Conservation (phyloP, 2,797 vertebrate genomes). For the Phrynocephalus vlangalii region DNA sequence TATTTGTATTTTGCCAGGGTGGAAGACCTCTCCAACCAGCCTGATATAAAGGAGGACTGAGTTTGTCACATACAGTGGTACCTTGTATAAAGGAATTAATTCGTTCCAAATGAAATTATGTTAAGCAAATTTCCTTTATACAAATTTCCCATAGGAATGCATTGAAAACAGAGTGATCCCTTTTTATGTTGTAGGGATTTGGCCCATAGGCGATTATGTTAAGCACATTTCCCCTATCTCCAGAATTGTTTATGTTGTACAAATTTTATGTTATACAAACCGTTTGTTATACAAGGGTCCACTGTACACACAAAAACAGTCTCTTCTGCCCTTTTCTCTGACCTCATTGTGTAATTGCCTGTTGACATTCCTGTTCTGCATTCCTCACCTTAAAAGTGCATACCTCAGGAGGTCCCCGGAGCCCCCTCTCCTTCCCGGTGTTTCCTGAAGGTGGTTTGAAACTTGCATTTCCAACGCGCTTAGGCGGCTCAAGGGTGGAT, state of each 20-base stretch:
- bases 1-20: not conserved
- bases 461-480: not conserved
- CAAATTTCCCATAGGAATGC: too few species aligned
- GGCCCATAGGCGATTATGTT: too few species aligned
- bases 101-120: too few species aligned
- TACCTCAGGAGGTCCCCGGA: not conserved
- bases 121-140: too few species aligned
- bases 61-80: not conserved
- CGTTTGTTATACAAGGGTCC: too few species aligned
- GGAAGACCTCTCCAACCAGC: not conserved
- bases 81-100: too few species aligned
- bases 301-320: not conserved
- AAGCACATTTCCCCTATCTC: too few species aligned
- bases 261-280: too few species aligned
- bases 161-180: too few species aligned
- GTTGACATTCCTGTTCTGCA: conserved; percentile 24
- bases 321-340: not conserved
- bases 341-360: conserved; percentile 10
- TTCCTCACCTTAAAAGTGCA: conserved; percentile 5
- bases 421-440: not conserved
- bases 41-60: not conserved
- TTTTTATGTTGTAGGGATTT: too few species aligned
- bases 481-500: not conserved
- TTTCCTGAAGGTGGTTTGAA: not conserved
- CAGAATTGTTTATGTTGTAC: too few species aligned